Percentiles rank a stretch among this genome's conserved stretches.
Evolutionary conservation across 2,888 invertebrate species (phyloP).

Genomic region (Baccha elongata): DNA sequence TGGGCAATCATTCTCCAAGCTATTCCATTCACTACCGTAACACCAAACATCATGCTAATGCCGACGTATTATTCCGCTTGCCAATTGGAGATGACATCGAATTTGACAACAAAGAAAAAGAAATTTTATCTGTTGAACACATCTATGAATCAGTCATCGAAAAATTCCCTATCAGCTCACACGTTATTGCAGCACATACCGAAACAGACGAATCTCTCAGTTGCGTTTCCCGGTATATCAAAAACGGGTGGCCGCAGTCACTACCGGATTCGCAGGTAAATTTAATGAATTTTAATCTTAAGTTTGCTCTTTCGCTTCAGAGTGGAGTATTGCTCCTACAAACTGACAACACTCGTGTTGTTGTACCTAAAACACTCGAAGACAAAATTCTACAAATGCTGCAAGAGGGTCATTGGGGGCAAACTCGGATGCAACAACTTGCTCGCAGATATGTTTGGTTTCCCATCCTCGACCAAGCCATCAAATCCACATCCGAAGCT

Average conservation of each 20-base stretch:
- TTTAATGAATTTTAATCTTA: not conserved
- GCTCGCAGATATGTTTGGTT: not conserved
- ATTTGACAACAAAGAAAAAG: no score
- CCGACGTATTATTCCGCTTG: no score
- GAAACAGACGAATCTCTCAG: no score
- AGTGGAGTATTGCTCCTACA: not conserved
- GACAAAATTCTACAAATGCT: not conserved
- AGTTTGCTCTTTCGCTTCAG: slow-evolving; percentile 13
- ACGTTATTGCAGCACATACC: not conserved
- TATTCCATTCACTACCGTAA: no score
- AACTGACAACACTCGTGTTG: not conserved
- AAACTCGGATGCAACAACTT: not conserved
- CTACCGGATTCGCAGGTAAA: not conserved
- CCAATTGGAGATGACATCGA: no score
- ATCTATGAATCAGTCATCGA: slow-evolving; percentile 1
- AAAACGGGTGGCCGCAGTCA: not conserved
- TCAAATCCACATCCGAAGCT: not conserved
- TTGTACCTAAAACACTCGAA: not conserved
- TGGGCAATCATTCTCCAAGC: slow-evolving; percentile 51
- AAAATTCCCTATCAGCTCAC: not conserved
- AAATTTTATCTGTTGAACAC: no score
- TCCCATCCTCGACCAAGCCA: not conserved
- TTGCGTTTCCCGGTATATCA: not conserved
- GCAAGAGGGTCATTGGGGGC: not conserved
- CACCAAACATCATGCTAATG: no score